phyloP scores from a whole-genome alignment of 2,888 invertebrate genomes.

The Harpagoxenus sublaevis region DNA sequence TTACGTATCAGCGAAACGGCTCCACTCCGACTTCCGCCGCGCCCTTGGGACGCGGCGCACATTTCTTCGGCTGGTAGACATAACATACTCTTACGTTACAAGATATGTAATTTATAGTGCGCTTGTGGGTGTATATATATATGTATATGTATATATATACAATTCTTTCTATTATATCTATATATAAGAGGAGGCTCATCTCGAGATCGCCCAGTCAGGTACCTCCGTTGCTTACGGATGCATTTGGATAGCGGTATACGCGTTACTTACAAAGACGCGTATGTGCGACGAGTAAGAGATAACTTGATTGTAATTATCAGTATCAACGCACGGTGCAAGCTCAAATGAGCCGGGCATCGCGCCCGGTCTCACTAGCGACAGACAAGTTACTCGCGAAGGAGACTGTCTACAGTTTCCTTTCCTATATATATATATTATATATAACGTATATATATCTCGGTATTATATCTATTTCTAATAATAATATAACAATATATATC shows the following conservation, averaged over 20 bases:
- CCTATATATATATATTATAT: neutral
- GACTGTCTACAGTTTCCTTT: conserved; percentile 9
- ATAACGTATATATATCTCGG: neutral
- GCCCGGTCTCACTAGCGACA: neutral
- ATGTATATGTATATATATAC: conserved; percentile 42
- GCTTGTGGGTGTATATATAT: conserved; percentile 3
- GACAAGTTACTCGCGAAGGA: neutral
- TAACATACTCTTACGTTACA: conserved; percentile 56
- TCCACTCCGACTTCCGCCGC: conserved; percentile 2
- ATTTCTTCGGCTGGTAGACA: conserved; percentile 48
- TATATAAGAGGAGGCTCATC: conserved; percentile 60
- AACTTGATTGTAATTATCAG: conserved; percentile 11
- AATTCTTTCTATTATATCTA: conserved; percentile 48
- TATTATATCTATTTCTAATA: conserved; percentile 13
- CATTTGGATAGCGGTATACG: conserved; percentile 4
- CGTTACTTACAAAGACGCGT: neutral
- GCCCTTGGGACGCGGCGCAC: conserved; percentile 24
- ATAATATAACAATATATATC: neutral
- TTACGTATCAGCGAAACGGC: conserved; percentile 60
- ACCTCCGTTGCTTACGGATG: conserved; percentile 43
- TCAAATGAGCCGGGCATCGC: neutral
- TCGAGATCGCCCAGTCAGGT: conserved; percentile 65
- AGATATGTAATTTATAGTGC: conserved; percentile 42
- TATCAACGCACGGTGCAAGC: neutral
- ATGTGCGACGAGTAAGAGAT: neutral